Evolutionary conservation across 1,140 invertebrate species (phyloP).

Genomic region (Drosophila bocki): DNA sequence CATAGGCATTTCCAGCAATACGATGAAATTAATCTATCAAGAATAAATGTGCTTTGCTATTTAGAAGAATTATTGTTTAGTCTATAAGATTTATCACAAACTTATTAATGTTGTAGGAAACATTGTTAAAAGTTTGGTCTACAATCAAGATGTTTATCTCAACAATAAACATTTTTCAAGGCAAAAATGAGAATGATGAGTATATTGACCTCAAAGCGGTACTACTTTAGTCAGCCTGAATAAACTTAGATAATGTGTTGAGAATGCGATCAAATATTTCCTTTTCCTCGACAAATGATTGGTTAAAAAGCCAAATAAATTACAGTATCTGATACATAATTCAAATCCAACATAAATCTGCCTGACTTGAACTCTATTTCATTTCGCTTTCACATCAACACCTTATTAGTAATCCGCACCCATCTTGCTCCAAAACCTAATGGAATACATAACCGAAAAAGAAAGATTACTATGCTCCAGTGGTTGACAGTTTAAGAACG

Average conservation of each 20-base stretch:
- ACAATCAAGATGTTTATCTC: conserved; percentile 1
- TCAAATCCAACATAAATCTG: conserved; percentile 10
- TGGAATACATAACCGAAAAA: conserved; percentile 2
- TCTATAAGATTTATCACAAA: not conserved
- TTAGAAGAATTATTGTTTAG: not conserved
- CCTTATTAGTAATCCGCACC: conserved; percentile 16
- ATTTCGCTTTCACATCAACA: conserved; percentile 11
- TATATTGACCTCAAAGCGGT: not conserved
- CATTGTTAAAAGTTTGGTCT: not conserved
- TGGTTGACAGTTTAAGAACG: conserved; percentile 25
- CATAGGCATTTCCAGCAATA: not conserved
- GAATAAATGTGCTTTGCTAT: not conserved
- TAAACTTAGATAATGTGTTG: not conserved
- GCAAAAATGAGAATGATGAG: not conserved
- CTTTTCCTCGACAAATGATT: not conserved
- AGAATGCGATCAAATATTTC: conserved; percentile 5
- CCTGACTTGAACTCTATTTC: conserved; percentile 1
- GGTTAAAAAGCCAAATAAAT: conserved; percentile 5
- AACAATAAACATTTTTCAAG: conserved; percentile 1
- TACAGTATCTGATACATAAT: conserved; percentile 14
- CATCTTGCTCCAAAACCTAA: not conserved
- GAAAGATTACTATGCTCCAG: conserved; percentile 7
- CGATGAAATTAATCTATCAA: too few relatives aligned
- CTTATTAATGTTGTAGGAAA: not conserved
- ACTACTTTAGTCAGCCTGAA: not conserved